Conservation (phyloP, 2,113 vertebrate species). For the Tragelaphus strepsiceros region DNA sequence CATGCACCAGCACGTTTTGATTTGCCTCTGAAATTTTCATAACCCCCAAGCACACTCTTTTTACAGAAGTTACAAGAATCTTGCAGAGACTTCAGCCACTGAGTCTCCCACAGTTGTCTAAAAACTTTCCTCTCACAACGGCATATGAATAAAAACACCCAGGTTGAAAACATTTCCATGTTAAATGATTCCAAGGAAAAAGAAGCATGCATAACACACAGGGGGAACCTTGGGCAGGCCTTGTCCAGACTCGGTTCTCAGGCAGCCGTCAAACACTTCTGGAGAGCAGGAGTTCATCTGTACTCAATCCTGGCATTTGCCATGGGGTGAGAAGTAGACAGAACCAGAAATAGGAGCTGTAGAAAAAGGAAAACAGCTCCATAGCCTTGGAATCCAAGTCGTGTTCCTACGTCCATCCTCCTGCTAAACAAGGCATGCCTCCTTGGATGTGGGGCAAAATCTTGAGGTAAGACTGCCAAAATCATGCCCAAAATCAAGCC, state of each 20-base stretch:
- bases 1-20: background rate
- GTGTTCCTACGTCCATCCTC: background rate
- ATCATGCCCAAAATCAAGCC: background rate
- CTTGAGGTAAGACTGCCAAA: background rate
- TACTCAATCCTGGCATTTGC: background rate
- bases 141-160: background rate
- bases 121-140: background rate
- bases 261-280: background rate
- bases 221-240: background rate
- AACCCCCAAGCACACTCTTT: background rate
- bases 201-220: background rate
- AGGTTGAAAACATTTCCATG: background rate
- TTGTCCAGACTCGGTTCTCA: background rate
- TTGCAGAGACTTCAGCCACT: background rate
- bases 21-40: background rate
- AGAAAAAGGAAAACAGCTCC: background rate
- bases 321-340: background rate
- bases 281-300: background rate
- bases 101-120: conserved; percentile 2
- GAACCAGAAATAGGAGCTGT: background rate
- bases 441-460: background rate
- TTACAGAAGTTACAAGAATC: background rate
- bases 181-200: background rate
- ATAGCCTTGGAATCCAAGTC: background rate
- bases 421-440: background rate